A percentile compares a stretch with the other conserved stretches of the same genome.
Evolutionary conservation across 2,888 invertebrate species (phyloP).

Genomic region (Philereme transversata): DNA sequence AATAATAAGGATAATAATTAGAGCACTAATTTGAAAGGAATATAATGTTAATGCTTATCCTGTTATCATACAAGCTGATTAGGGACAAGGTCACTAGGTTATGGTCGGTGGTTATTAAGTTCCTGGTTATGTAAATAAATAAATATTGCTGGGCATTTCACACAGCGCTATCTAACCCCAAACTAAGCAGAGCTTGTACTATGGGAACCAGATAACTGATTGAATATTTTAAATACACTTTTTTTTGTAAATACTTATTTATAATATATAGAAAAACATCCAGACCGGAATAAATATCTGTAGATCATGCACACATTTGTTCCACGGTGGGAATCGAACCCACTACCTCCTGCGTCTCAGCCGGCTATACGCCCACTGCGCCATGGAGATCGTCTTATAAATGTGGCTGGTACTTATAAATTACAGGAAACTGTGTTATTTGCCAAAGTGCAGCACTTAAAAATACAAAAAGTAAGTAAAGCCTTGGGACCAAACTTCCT

Average conservation of each 20-base stretch:
- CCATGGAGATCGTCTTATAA: no score
- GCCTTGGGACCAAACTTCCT: not conserved
- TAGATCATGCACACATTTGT: not conserved
- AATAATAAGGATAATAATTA: slow-evolving; percentile 2
- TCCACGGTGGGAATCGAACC: no score
- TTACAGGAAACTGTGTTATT: not conserved
- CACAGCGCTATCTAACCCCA: no score
- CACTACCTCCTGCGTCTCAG: no score
- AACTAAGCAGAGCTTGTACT: no score
- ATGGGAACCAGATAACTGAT: no score
- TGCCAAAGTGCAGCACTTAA: not conserved
- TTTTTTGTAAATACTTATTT: not conserved
- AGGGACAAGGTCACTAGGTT: slow-evolving; percentile 66
- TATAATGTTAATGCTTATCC: slow-evolving; percentile 29
- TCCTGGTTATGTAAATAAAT: slow-evolving; percentile 4
- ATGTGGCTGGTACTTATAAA: no score
- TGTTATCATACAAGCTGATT: slow-evolving; percentile 54
- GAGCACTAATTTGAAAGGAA: not conserved
- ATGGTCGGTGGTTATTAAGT: slow-evolving; percentile 44
- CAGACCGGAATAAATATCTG: not conserved
- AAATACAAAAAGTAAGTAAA: not conserved
- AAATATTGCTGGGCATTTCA: no score
- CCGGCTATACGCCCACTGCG: no score
- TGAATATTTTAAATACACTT: no score
- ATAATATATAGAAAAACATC: not conserved